Percentiles rank a stretch among this genome's conserved stretches.
Conservation (phyloP, 2,113 vertebrate species). For the Vulpes lagopus region DNA sequence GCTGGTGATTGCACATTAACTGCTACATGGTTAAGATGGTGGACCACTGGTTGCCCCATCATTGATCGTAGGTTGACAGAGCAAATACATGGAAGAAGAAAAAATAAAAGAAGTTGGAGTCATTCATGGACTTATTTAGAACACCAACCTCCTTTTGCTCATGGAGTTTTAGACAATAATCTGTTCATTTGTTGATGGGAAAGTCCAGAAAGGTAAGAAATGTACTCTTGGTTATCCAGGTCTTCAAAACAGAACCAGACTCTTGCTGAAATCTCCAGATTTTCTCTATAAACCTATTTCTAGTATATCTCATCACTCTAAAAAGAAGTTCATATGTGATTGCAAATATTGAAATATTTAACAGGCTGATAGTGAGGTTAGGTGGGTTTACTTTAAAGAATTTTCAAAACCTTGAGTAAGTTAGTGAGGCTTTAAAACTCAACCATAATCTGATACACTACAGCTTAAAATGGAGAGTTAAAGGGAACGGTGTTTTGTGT, state of each 20-base stretch:
- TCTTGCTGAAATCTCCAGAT: background rate
- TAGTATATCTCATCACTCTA: background rate
- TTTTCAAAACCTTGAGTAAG: background rate
- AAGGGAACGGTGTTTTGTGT: background rate
- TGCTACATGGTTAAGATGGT: background rate
- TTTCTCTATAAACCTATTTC: background rate
- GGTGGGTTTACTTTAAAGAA: constrained; percentile 28
- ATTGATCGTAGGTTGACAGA: background rate
- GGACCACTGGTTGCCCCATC: background rate
- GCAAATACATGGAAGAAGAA: background rate
- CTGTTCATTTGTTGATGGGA: background rate
- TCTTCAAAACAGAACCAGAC: background rate
- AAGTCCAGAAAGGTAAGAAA: background rate
- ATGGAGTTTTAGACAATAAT: background rate
- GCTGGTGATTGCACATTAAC: background rate
- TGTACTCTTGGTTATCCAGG: background rate
- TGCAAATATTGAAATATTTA: background rate
- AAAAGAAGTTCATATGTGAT: background rate
- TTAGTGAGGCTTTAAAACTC: background rate
- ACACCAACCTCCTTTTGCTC: background rate
- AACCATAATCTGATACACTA: background rate
- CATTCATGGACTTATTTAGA: background rate
- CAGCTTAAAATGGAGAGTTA: background rate
- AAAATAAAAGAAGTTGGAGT: background rate
- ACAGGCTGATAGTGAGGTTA: background rate